Evolutionary conservation across 1,140 invertebrate species (phyloP), one percentile per base, ranked within the genome.

Genomic region (Popillia japonica): DNA sequence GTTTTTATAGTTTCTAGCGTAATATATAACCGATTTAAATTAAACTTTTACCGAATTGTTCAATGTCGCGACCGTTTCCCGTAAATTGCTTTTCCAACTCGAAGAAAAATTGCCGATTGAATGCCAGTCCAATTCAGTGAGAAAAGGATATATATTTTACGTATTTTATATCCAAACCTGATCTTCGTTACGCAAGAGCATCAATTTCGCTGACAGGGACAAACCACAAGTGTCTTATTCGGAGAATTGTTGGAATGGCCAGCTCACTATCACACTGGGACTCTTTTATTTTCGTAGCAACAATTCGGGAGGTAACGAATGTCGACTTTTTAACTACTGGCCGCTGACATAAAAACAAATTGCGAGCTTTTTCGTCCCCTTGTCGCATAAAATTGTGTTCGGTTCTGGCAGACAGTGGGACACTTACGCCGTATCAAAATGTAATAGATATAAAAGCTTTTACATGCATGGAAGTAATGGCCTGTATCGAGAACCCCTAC

Each of bases 361-460:
- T 34, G 61, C 10, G 9, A 68, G 17, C 22, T 68, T 17, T 68
- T 68, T 68, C 14, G 11, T 55, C 6, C 14, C 14, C 48, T 17
- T 14, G 11, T 17, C 14, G 2, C n/a, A 55, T 17, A 17, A 55
- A 55, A 55, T 55, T 55, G 48, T 17, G 48, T 55, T 55, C 14
- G 17, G 48, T 55, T 55, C 48, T 2, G 14, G n/a, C 6, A 55
- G 48, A n/a, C 48, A n/a, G 48, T 55, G 17, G 8, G 27, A 34
- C 61, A 68, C 61, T 27, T 34, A 34, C 20, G 22, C 61, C 11
- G 22, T 10, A 68, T 68, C 61, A 34, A 20, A 68, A 68, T 34
- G 61, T 68, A 68, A 68, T 68, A 68, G 61, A 68, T 68, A 68
- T 68, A 68, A 68, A 68, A 68, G 61, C 61, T 68, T 68, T 68